Base-by-base conservation (phyloP, 2,888 invertebrate genomes). In the Agonopterix heracliana region DNA sequence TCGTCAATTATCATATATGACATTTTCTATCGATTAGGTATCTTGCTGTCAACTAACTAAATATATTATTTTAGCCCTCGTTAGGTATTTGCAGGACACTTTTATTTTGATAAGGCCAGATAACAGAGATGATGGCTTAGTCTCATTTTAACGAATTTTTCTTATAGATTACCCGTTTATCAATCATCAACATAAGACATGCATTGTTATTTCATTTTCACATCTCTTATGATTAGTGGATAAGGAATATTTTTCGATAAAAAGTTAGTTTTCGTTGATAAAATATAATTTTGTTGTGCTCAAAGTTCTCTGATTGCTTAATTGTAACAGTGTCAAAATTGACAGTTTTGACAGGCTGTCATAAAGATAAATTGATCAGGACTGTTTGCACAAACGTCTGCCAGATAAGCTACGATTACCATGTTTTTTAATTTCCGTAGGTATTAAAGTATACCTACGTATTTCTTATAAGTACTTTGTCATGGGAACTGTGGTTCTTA, bases 71-170 rank as follows among this genome's bases (percentile, higher is more conserved):
- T 66, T 62, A 73, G 64, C 59, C 57, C 68, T 80, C 73, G 74
- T 82, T 78, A 77, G 69, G 68, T 79, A 75, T 79, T 77, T 76
- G 70, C 76, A 64, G 67, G 68, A 71, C 67, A 9, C 71, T 63
- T 66, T 75, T 63, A 64, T 58, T 71, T 58, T 71, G 83, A 84
- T 86, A 85, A 78, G 70, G 44, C 36, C 26, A 78, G 85, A 87
- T 87, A 86, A 82, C 81, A 53, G 60, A 82, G 84, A 86, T 82
- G 86, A 86, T 78, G 85, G 81, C 80, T 82, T 86, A 86, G 87
- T 88, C 86, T 86, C 74, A 56, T 68, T 82, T 85, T 83, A 86
- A 85, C 80, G 74, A 86, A 80, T 80, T 83, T 81, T 81, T 68
- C 78, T 71, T 74, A 64, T 72, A 78, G 71, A 76, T 78, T 74